Conservation (phyloP, 92 coral and sea anemone species). For the Zoanthus sociatus region DNA sequence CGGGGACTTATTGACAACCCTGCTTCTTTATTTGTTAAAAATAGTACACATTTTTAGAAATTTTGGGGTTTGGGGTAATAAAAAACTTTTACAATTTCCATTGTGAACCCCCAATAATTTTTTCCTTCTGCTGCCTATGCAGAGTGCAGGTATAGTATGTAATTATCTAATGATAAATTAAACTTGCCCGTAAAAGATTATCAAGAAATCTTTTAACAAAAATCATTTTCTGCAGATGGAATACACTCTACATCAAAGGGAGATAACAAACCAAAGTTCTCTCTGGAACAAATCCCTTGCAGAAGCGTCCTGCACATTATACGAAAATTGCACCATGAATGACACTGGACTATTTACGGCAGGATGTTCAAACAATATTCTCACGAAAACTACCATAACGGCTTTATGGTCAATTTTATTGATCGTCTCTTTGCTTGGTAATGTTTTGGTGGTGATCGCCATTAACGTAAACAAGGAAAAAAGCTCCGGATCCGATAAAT, state of each 20-base stretch:
- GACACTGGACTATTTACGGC: neutral
- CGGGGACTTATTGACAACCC: too few relatives aligned
- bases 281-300: slow-evolving; percentile 10
- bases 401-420: slow-evolving; percentile 2
- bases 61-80: too few relatives aligned
- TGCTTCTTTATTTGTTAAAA: too few relatives aligned
- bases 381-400: neutral
- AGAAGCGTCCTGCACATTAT: neutral
- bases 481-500: neutral
- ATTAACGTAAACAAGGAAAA: neutral
- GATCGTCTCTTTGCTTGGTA: neutral
- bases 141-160: too few relatives aligned
- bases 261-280: neutral
- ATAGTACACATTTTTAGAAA: too few relatives aligned
- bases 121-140: too few relatives aligned
- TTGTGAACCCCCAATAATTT: too few relatives aligned
- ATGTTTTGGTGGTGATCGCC: slow-evolving; percentile 16
- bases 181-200: too few relatives aligned
- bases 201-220: neutral
- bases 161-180: too few relatives aligned
- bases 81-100: too few relatives aligned
- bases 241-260: neutral
- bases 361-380: neutral
- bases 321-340: slow-evolving; percentile 7
- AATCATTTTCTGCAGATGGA: slow-evolving; percentile 12